Base-by-base conservation (phyloP, 2,888 invertebrate genomes). In the Subacronicta megacephala region DNA sequence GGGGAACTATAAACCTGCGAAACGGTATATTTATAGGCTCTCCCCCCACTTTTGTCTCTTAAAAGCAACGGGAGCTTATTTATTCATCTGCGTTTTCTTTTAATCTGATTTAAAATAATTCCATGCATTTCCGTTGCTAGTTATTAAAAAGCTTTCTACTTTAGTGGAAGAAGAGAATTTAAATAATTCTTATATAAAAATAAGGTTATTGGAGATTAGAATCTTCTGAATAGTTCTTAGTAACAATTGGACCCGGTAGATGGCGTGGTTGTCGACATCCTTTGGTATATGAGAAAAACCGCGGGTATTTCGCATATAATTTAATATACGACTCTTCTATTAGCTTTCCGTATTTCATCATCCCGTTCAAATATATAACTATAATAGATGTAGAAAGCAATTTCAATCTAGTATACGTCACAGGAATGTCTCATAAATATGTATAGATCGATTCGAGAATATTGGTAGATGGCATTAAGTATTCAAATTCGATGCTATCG, bases 401-500 rank as follows among this genome's bases (percentile, higher is more conserved):
- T 74, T 58, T 57, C 60, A 62, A 71, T 66, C 63, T 40, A 62
- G 49, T 47, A 20, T 53, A 71, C 60, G 63, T 66, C 65, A 66
- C 46, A 41, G 60, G 52, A 65, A 61, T 58, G 63, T 58, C 76
- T 74, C 66, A 75, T 67, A 65, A 70, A 76, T 75, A 68, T 66
- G 51, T 65, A 74, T 63, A 41, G 43, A 49, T 42, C 57, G 62
- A 61, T 62, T 59, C 62, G 56, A 68, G 78, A 58, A 62, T 75
- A 70, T 71, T 70, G 72, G 63, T 62, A 61, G 73, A 72, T 73
- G 58, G 71, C 75, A 78, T 82, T 78, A 79, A 80, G 67, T 72
- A 84, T 83, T 84, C 83, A 83, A 77, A 84, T 78, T 73, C 61
- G 42, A 81, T 78, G 69, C 78, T 65, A 78, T 77, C 72, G 67